Evolutionary conservation across 2,888 invertebrate genomes (phyloP).

Genomic region (Bembecia ichneumoniformis): DNA sequence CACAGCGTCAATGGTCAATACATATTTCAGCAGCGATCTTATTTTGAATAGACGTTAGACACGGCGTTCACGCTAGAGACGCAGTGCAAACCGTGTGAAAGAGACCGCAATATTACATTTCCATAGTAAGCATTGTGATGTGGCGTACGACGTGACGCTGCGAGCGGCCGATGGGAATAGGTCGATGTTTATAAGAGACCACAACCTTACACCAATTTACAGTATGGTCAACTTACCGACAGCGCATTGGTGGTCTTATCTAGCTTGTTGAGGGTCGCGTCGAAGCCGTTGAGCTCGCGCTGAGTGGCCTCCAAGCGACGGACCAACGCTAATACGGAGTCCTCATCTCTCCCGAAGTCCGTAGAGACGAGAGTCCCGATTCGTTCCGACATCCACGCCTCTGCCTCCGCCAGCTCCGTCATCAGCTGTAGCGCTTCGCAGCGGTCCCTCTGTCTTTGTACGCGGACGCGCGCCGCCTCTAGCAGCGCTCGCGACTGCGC

Average conservation of each 20-base stretch:
- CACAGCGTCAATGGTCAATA: too few relatives aligned
- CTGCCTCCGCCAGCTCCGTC: slow-evolving; percentile 90
- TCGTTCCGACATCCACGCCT: slow-evolving; percentile 93
- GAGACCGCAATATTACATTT: too few relatives aligned
- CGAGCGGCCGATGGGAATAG: too few relatives aligned
- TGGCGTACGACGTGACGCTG: too few relatives aligned
- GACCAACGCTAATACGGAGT: slow-evolving; percentile 86
- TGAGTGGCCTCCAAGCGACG: slow-evolving; percentile 87
- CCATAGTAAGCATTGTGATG: too few relatives aligned
- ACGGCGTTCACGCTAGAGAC: too few relatives aligned
- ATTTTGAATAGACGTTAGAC: too few relatives aligned
- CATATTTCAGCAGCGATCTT: too few relatives aligned
- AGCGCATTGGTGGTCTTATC: slow-evolving; percentile 20
- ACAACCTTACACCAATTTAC: too few relatives aligned
- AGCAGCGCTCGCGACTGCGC: slow-evolving; percentile 78
- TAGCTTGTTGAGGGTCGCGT: slow-evolving; percentile 79
- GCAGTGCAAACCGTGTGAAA: too few relatives aligned
- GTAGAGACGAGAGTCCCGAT: slow-evolving; percentile 79
- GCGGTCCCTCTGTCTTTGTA: slow-evolving; percentile 75
- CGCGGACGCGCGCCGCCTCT: slow-evolving; percentile 80
- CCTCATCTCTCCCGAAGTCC: slow-evolving; percentile 94
- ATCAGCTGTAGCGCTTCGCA: slow-evolving; percentile 77
- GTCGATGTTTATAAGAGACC: too few relatives aligned
- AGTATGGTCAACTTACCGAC: not conserved
- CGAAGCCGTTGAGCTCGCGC: slow-evolving; percentile 86